Evolutionary conservation across 1,140 invertebrate species (phyloP).

Genomic region (Patella vulgata): DNA sequence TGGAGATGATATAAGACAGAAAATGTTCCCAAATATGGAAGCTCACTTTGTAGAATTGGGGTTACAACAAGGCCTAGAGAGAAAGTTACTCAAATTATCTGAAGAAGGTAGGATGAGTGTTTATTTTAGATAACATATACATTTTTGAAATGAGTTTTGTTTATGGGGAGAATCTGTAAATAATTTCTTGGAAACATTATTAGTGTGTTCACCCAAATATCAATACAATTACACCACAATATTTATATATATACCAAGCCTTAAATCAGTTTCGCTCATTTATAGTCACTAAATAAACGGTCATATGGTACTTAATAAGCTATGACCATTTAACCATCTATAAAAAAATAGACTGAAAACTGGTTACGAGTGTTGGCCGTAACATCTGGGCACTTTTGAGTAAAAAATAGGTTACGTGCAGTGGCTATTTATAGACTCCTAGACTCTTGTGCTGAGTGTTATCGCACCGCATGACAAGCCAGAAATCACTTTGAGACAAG

Average conservation of each 20-base stretch:
- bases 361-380: too few species aligned
- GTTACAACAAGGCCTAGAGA: neutral
- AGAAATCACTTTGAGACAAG: too few species aligned
- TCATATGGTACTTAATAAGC: too few species aligned
- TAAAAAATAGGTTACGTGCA: too few species aligned
- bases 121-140: neutral
- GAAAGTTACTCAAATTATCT: neutral
- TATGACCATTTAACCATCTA: too few species aligned
- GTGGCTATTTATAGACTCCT: too few species aligned
- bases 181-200: neutral
- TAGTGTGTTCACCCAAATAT: neutral
- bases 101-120: conserved; percentile 4
- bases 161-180: neutral
- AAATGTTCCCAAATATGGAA: conserved; percentile 6
- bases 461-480: too few species aligned
- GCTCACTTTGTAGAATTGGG: neutral
- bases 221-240: neutral
- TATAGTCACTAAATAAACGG: neutral
- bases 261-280: too few species aligned
- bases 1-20: neutral
- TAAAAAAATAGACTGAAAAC: too few species aligned
- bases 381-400: too few species aligned
- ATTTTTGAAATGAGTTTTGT: neutral
- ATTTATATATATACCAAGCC: too few species aligned
- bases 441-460: too few species aligned